Evolutionary conservation across 2,888 invertebrate genomes (phyloP).

Genomic region (Bellardia bayeri): DNA sequence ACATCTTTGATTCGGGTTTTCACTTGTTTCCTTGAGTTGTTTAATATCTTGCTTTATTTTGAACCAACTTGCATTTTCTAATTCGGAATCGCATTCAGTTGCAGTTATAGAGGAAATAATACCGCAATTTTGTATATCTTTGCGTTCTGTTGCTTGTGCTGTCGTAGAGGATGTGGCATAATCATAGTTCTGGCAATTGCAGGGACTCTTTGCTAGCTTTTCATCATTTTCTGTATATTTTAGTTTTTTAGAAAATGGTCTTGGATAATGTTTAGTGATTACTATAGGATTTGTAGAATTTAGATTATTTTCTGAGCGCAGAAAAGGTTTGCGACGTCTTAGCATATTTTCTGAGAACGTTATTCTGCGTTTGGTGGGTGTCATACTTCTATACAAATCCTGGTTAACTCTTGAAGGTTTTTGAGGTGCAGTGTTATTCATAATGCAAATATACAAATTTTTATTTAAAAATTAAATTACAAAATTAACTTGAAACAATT

Average conservation of each 20-base stretch:
- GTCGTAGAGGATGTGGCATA: too few species aligned
- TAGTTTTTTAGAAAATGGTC: neutral
- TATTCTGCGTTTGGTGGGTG: conserved; percentile 5
- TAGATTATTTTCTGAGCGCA: neutral
- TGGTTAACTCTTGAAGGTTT: neutral
- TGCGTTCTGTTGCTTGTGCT: too few species aligned
- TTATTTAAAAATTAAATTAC: too few species aligned
- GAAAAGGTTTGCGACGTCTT: conserved; percentile 12
- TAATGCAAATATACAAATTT: neutral
- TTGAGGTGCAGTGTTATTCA: neutral
- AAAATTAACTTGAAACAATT: neutral
- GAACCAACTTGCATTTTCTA: neutral
- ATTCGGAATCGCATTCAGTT: neutral
- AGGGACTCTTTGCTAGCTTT: too few species aligned
- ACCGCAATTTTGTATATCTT: too few species aligned
- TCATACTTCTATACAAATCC: neutral
- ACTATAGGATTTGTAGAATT: neutral
- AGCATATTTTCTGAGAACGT: conserved; percentile 28
- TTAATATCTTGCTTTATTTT: neutral
- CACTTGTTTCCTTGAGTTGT: neutral
- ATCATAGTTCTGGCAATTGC: too few species aligned
- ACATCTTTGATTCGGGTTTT: neutral
- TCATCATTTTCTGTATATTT: neutral
- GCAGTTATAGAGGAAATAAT: too few species aligned
- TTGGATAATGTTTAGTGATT: neutral